Percentiles rank a stretch among this genome's conserved stretches.
Conservation (phyloP, 2,888 invertebrate genomes). For the Aporophyla nigra region DNA sequence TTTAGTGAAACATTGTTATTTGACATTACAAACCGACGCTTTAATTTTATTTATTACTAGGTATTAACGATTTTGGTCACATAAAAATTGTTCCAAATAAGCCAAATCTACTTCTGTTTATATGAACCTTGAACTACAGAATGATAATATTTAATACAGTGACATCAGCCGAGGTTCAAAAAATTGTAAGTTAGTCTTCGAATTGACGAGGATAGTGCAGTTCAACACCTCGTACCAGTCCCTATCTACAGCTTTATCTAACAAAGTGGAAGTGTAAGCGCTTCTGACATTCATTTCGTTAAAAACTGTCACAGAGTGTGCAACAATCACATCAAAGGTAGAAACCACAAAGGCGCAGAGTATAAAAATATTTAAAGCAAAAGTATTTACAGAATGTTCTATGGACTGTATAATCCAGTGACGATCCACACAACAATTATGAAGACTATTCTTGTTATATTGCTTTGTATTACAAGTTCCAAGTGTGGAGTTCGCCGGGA, state of each 20-base stretch:
- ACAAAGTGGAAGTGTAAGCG: background rate
- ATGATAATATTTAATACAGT: slow-evolving; percentile 18
- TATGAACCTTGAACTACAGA: slow-evolving; percentile 30
- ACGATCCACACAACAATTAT: background rate
- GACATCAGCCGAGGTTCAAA: background rate
- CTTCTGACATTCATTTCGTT: background rate
- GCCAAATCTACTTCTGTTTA: slow-evolving; percentile 30
- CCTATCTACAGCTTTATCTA: background rate
- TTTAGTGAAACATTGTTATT: too few relatives aligned
- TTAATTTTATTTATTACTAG: too few relatives aligned
- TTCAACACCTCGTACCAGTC: background rate
- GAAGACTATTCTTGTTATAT: slow-evolving; percentile 26
- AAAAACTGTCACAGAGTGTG: background rate
- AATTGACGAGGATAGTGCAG: background rate
- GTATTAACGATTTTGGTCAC: background rate
- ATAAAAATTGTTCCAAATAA: background rate
- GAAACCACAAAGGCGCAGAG: background rate
- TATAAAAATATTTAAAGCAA: background rate
- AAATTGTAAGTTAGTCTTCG: background rate
- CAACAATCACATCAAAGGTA: background rate
- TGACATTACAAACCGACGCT: too few relatives aligned
- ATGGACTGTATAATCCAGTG: background rate
- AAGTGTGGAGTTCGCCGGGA: slow-evolving; percentile 31
- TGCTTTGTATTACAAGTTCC: slow-evolving; percentile 21
- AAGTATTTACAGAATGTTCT: background rate